Conservation (phyloP, 2,888 invertebrate species). For the Oxytorus armatus region DNA sequence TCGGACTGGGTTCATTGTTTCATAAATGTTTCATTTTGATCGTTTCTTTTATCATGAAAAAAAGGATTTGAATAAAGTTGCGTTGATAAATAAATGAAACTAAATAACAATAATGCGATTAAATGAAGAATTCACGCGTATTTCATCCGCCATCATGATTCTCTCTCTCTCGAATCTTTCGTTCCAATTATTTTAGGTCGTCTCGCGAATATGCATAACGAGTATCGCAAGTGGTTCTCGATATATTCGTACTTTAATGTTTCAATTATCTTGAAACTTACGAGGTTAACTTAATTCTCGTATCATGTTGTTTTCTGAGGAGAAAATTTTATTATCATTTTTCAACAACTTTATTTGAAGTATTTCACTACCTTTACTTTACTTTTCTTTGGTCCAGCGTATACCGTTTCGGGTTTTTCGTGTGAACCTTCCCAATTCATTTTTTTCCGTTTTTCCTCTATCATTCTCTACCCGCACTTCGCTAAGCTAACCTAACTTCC, state of each 20-base stretch:
- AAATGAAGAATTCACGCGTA: conserved; percentile 17
- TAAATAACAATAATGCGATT: neutral
- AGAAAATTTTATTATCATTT: too few relatives aligned
- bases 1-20: neutral
- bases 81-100: too few relatives aligned
- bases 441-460: too few relatives aligned
- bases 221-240: conserved; percentile 3
- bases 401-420: too few relatives aligned
- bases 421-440: too few relatives aligned
- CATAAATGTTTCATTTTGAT: neutral
- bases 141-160: conserved; percentile 19
- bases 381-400: too few relatives aligned
- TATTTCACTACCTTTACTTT: too few relatives aligned
- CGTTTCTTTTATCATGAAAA: neutral
- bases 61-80: neutral
- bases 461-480: too few relatives aligned
- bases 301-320: too few relatives aligned
- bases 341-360: too few relatives aligned
- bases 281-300: neutral
- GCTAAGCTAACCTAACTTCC: too few relatives aligned
- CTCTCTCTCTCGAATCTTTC: conserved; percentile 19
- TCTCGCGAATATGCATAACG: neutral
- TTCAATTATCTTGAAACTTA: neutral
- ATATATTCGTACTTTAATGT: neutral
- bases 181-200: conserved; percentile 45